Conservation (phyloP, 2,797 vertebrate genomes). For the Cirrhinus molitorella region DNA sequence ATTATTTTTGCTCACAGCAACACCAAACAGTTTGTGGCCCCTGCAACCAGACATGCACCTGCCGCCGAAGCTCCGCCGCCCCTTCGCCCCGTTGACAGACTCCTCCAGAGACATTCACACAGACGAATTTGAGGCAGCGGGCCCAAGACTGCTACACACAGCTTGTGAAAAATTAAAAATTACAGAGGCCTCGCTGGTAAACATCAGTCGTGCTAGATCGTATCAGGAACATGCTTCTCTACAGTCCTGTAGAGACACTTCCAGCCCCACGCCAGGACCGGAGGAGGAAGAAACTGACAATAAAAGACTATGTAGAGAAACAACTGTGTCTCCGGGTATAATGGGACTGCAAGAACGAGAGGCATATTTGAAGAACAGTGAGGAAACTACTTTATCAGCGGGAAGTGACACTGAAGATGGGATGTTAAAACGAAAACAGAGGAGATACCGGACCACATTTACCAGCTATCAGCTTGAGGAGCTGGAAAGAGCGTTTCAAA, state of each 20-base stretch:
- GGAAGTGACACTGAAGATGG: conserved; percentile 89
- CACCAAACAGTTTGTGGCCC: conserved; percentile 74
- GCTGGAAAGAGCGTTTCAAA: conserved; percentile 89
- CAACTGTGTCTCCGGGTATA: conserved; percentile 76
- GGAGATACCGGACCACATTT: conserved; percentile 90
- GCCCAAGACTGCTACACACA: conserved; percentile 38
- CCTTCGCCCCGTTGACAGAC: conserved; percentile 70
- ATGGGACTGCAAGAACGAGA: conserved; percentile 73
- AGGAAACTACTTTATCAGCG: conserved; percentile 86
- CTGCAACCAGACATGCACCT: conserved; percentile 81
- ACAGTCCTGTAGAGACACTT: conserved; percentile 31
- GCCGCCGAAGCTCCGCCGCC: conserved; percentile 81
- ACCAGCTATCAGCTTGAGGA: conserved; percentile 90
- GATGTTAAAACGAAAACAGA: conserved; percentile 87
- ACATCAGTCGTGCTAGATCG: conserved; percentile 85
- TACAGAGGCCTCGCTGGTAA: conserved; percentile 83
- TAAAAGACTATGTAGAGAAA: conserved; percentile 68
- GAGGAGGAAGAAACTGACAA: conserved; percentile 67
- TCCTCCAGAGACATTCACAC: conserved; percentile 15
- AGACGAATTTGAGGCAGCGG: conserved; percentile 49
- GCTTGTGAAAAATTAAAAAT: conserved; percentile 82
- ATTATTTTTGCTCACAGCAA: conserved; percentile 66
- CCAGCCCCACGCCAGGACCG: conserved; percentile 1
- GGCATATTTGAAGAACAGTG: conserved; percentile 79
- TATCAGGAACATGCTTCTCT: conserved; percentile 80